phyloP scores from a whole-genome alignment of 2,797 vertebrate species.

The Oreochromis grahami region DNA sequence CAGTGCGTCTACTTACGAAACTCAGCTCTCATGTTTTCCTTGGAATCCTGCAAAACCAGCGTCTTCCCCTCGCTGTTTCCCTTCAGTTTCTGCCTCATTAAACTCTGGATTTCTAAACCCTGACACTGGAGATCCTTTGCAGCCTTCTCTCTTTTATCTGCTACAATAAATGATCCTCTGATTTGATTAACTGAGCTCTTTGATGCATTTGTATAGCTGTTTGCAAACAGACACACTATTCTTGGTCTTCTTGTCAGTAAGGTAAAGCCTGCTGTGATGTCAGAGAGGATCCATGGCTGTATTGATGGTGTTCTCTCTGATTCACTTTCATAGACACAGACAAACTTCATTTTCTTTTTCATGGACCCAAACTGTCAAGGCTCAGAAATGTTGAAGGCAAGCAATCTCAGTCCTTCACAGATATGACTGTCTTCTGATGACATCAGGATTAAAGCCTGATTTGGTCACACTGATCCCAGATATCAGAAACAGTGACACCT shows the following conservation, averaged over 20 bases:
- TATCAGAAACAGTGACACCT: not conserved
- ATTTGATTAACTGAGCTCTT: not conserved
- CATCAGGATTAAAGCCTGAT: not conserved
- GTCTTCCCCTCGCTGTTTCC: fast-evolving
- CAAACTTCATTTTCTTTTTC: not conserved
- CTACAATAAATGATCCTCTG: fast-evolving
- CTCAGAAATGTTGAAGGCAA: not conserved
- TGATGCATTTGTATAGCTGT: not conserved
- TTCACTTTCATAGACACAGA: not conserved
- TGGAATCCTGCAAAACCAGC: not conserved
- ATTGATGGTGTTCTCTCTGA: not conserved
- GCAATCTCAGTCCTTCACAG: not conserved
- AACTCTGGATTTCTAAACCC: not conserved
- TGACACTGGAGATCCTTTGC: not conserved
- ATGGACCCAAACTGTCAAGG: not conserved
- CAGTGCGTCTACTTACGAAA: not conserved
- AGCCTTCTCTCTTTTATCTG: not conserved
- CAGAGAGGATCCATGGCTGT: not conserved
- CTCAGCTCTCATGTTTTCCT: not conserved
- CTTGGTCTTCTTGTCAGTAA: not conserved
- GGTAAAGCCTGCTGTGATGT: not conserved
- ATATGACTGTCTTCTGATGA: fast-evolving
- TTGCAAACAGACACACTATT: fast-evolving
- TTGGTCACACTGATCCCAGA: not conserved
- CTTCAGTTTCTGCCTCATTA: not conserved